A percentile compares a stretch with the other conserved stretches of the same genome.
These are phyloP conservation scores for Pantherophis guttatus DNA, from an alignment of 2,113 vertebrate genomes.

Conservation along the genomic window DNA sequence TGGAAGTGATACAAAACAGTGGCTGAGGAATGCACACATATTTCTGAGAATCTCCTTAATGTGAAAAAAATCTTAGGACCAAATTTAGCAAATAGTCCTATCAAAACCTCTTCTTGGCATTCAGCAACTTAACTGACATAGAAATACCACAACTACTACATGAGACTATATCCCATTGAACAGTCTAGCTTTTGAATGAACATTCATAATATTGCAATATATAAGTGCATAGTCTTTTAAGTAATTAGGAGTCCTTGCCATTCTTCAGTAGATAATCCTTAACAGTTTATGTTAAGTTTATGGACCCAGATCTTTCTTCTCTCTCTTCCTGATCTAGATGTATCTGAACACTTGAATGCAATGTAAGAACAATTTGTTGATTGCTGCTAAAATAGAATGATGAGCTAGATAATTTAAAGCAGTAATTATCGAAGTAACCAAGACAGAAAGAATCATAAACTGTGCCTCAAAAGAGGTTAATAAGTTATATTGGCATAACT, in stretches of 20 bases:
- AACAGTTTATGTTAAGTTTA: not conserved
- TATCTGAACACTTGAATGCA: not conserved
- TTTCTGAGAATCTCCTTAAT: not conserved
- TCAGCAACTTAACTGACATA: not conserved
- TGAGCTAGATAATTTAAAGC: not conserved
- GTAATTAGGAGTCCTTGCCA: not conserved
- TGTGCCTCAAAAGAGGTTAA: not conserved
- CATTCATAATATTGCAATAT: not conserved
- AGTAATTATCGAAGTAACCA: not conserved
- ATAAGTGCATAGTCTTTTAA: not conserved
- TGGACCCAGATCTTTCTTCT: not conserved
- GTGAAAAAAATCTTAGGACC: not conserved
- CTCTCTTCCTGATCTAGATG: not conserved
- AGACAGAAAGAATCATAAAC: not conserved
- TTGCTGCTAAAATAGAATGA: not conserved
- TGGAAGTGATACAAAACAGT: not conserved
- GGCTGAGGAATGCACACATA: not conserved
- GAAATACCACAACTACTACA: not conserved
- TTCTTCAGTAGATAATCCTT: not conserved
- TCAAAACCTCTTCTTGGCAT: not conserved
- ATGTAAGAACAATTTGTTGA: not conserved
- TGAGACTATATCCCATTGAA: not conserved
- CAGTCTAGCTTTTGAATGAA: not conserved
- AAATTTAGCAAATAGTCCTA: not conserved
- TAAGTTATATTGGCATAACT: not conserved